These are phyloP conservation scores for Salticus scenicus DNA, from an alignment of 2,888 invertebrate species.

Conservation along the genomic window DNA sequence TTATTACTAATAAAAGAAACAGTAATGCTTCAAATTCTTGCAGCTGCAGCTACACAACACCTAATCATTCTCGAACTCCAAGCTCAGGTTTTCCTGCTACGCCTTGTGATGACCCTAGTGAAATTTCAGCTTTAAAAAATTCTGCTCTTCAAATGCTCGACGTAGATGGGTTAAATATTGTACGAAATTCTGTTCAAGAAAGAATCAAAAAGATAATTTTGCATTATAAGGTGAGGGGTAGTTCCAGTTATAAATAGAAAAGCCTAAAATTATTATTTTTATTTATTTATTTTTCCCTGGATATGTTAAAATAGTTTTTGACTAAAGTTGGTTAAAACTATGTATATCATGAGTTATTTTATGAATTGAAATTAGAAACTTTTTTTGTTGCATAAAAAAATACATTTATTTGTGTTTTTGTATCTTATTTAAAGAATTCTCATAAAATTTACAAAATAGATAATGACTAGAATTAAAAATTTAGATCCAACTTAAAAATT, in stretches of 20 bases:
- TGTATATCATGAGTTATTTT: too few relatives aligned
- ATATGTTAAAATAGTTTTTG: too few relatives aligned
- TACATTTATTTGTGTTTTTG: too few relatives aligned
- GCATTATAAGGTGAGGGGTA: constrained; percentile 82
- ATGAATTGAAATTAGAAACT: too few relatives aligned
- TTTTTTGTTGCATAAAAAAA: too few relatives aligned
- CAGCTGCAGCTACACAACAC: constrained; percentile 55
- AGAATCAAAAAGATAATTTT: constrained; percentile 88
- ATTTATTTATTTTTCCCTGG: too few relatives aligned
- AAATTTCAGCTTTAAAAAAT: constrained; percentile 54
- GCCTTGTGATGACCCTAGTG: constrained; percentile 77
- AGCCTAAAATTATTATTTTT: too few relatives aligned
- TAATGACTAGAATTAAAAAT: too few relatives aligned
- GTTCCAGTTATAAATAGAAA: neutral
- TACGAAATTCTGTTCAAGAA: constrained; percentile 84
- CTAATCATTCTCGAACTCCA: constrained; percentile 79
- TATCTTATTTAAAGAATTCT: too few relatives aligned
- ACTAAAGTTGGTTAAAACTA: too few relatives aligned
- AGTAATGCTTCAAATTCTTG: constrained; percentile 43
- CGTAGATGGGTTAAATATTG: constrained; percentile 84
- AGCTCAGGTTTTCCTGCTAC: constrained; percentile 80
- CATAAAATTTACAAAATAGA: too few relatives aligned
- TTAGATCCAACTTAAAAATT: too few relatives aligned
- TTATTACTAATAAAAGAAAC: constrained; percentile 33
- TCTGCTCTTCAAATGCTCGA: constrained; percentile 76